These are phyloP conservation scores for Pomatorhinus ruficollis DNA, from an alignment of 2,113 vertebrate species.

Conservation along the genomic window DNA sequence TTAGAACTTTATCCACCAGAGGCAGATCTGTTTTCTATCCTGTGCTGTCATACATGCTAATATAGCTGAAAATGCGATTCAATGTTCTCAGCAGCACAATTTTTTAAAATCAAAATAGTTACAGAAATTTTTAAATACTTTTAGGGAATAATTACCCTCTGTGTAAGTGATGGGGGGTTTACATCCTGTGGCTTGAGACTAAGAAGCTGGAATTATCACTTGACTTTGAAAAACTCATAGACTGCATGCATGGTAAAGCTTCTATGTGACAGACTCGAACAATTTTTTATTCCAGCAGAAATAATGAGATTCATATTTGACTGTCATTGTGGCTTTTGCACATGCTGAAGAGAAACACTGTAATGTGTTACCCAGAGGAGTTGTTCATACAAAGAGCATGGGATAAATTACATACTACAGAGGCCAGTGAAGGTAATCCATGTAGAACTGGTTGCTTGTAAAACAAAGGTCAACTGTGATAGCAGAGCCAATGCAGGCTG, in stretches of 20 bases:
- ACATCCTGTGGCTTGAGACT: not conserved
- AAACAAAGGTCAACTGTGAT: not conserved
- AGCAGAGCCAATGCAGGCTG: not conserved
- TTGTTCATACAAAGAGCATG: not conserved
- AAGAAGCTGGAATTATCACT: not conserved
- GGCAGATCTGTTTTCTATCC: not conserved
- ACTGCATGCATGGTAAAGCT: not conserved
- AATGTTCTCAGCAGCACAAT: not conserved
- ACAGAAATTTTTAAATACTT: not conserved
- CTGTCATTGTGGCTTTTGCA: not conserved
- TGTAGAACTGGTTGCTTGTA: not conserved
- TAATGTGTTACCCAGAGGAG: not conserved
- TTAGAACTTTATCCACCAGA: not conserved
- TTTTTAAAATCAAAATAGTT: not conserved
- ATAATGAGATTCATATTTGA: not conserved
- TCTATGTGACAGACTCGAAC: not conserved
- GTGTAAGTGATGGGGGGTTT: not conserved
- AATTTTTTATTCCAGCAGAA: not conserved
- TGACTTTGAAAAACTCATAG: not conserved
- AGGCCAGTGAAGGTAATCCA: not conserved
- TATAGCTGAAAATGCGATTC: not conserved
- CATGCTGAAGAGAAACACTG: not conserved
- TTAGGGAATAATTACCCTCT: not conserved
- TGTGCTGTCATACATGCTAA: not conserved
- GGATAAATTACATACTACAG: not conserved